Evolutionary conservation across 2,888 invertebrate genomes (phyloP).

Genomic region (Nemoura dubitans): DNA sequence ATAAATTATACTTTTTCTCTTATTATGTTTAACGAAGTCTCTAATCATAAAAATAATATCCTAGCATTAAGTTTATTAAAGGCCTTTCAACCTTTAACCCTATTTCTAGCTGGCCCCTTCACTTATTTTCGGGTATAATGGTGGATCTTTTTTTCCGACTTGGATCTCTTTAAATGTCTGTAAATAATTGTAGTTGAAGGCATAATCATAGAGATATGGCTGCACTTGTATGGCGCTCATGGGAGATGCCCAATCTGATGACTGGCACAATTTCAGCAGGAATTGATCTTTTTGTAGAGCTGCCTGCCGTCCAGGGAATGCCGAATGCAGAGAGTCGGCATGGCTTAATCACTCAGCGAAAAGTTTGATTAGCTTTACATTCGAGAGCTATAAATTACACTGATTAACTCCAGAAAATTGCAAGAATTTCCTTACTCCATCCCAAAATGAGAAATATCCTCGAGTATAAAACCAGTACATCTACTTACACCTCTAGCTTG

Average conservation of each 20-base stretch:
- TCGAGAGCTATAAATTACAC: not conserved
- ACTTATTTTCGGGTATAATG: constrained; percentile 1
- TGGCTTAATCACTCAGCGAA: not conserved
- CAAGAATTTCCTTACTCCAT: not conserved
- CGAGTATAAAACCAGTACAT: not conserved
- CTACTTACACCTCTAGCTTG: not conserved
- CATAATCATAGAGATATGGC: constrained; percentile 34
- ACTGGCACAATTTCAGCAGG: not conserved
- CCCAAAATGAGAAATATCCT: not conserved
- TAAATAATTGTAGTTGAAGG: constrained; percentile 33
- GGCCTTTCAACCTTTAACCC: constrained; percentile 21
- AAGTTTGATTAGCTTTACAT: not conserved
- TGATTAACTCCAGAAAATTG: not conserved
- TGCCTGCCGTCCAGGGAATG: not conserved
- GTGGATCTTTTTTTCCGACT: constrained; percentile 16
- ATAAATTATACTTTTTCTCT: constrained; percentile 26
- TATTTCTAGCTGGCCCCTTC: constrained; percentile 26
- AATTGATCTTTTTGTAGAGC: not conserved
- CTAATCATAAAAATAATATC: constrained; percentile 39
- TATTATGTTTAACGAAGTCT: constrained; percentile 34
- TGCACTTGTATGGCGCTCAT: not conserved
- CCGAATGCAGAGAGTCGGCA: not conserved
- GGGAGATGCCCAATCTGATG: constrained; percentile 12
- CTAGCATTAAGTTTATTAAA: constrained; percentile 38
- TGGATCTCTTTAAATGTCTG: constrained; percentile 33